Evolutionary conservation across 2,888 invertebrate genomes (phyloP), one percentile per base, ranked within the genome.

Genomic region (Allacma fusca): DNA sequence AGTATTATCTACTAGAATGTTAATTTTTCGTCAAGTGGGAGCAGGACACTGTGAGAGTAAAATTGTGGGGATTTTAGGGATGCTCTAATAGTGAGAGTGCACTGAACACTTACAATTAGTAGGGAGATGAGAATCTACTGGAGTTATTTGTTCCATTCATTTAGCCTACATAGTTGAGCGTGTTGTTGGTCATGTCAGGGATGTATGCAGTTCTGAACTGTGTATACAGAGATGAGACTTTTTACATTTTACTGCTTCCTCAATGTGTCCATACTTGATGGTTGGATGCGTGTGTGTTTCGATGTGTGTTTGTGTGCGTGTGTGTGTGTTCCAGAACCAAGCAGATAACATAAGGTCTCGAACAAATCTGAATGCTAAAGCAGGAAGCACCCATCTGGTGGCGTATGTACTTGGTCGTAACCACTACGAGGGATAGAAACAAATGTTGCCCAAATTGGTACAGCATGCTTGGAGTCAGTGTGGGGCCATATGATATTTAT

Each of bases 311-410:
- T 50, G 1, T 50, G 50, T 13, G n/a, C 19, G 1, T 50, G 50
- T 16, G 19, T 50, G 7, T 50, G 9, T 50, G 50, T 50, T n/a
- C 16, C 50, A 9, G 50, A 16, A n/a, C 50, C 9, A 16, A 50
- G 50, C 50, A 50, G 50, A 50, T 50, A 50, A 50, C 50, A 50
- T 50, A 50, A 13, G 50, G 50, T 50, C 16, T 50, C 19, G 19
- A 50, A 50, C 19, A 50, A 50, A 50, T 50, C 50, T 50, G 50
- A 50, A 50, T 50, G 50, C 19, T 13, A 19, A 50, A 50, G 50
- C 50, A 50, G 50, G 50, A 50, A 19, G 50, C 50, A 19, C 19
- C 50, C 50, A 50, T 50, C 50, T 50, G 50, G 50, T 16, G 7
- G 7, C 19, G 50, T 50, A 50, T 5, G 40, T 13, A 40, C 40